phyloP scores from a whole-genome alignment of 1,140 invertebrate genomes.

The Leptinotarsa lineolata region DNA sequence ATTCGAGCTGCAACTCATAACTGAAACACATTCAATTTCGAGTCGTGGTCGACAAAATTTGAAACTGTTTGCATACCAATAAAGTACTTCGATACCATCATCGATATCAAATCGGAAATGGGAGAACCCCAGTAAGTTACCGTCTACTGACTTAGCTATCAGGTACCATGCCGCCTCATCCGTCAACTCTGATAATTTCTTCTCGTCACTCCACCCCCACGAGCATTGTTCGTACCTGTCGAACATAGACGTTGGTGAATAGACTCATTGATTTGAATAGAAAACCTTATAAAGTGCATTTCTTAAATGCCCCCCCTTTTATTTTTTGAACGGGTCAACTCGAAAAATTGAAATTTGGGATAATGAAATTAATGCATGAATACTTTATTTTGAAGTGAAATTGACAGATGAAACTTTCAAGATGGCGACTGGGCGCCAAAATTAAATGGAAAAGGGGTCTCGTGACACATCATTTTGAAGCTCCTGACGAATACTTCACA shows the following conservation, averaged over 20 bases:
- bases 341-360: too few species aligned
- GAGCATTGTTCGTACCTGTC: slow-evolving; percentile 71
- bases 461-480: too few species aligned
- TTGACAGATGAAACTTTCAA: too few species aligned
- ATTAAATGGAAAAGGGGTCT: too few species aligned
- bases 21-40: slow-evolving; percentile 56
- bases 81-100: slow-evolving; percentile 74
- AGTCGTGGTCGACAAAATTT: neutral
- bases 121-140: slow-evolving; percentile 61
- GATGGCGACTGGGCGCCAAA: too few species aligned
- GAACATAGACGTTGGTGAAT: slow-evolving; percentile 27
- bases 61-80: slow-evolving; percentile 64
- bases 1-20: slow-evolving; percentile 83
- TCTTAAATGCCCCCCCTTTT: too few species aligned
- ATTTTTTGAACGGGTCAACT: too few species aligned
- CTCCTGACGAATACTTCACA: too few species aligned
- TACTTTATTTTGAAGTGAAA: too few species aligned
- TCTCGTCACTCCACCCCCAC: slow-evolving; percentile 74
- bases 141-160: slow-evolving; percentile 62
- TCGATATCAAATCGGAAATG: slow-evolving; percentile 84
- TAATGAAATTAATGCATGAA: too few species aligned
- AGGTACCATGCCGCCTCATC: slow-evolving; percentile 74
- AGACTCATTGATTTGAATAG: slow-evolving; percentile 18
- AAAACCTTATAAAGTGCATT: too few species aligned
- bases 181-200: slow-evolving; percentile 72